Base-by-base conservation (phyloP, 1,140 invertebrate species). In the Penaeus vannamei region DNA sequence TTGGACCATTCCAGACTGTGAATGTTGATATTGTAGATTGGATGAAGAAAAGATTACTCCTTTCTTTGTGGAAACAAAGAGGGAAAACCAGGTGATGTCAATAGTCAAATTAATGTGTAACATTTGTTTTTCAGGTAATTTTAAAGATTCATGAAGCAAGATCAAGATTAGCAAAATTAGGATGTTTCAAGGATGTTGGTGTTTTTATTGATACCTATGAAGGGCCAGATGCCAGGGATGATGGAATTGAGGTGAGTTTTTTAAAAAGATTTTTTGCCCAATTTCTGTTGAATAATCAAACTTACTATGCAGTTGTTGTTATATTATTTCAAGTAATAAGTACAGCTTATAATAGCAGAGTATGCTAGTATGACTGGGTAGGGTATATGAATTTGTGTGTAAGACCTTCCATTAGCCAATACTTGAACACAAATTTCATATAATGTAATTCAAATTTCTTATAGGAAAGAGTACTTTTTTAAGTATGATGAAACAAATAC, bases 131-230 rank as follows among this genome's bases (percentile, higher is more conserved):
- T 26, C 80, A 94, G 93, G 92, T 94, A 89, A 92, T 94, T n/a
- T 84, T 93, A n/a, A 92, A 92, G 90, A 93, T 93, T 26, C 92
- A 94, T 83, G 92, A 93, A 87, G 96, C 96, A 1, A 94, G 95
- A 81, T 93, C 94, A 22, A 95, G 95, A 89, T 93, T 98, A 69
- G 95, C 97, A 91, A 94, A 94, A 42, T 94, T 98, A 80, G 97
- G 96, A 46, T 96, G 97, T 92, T 98, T 98, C 92, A 95, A 95
- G 91, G 95, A 95, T 91, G 95, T 98, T 85, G 95, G 95, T 22
- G 95, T 98, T 59, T 95, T 94, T 90, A 96, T 98, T 90, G 97
- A 98, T 92, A 96, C 96, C n/a, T 96, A 95, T 91, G 94, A 95
- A 92, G 95, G 96, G 29, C 94, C 95, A 17, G 94, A 94, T 90